Conservation (phyloP, 2,113 vertebrate genomes). For the Cranoglanis bouderius region DNA sequence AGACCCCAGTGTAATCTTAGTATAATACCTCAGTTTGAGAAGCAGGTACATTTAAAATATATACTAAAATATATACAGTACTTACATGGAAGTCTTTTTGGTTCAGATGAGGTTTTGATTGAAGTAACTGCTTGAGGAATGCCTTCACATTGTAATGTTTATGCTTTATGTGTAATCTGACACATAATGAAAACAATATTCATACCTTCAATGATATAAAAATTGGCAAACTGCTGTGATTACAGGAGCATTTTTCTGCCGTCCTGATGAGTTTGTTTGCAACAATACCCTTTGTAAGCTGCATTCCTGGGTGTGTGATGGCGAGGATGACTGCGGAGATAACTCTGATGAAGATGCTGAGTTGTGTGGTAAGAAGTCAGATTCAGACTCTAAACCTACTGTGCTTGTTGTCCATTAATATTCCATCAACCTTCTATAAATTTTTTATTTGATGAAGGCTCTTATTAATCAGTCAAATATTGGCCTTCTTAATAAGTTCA, state of each 20-base stretch:
- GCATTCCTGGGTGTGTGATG: constrained; percentile 93
- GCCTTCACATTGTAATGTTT: not conserved
- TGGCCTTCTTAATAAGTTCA: not conserved
- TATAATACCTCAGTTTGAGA: not conserved
- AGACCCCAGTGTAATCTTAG: not conserved
- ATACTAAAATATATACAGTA: no score
- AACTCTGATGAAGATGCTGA: constrained; percentile 93
- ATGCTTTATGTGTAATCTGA: not conserved
- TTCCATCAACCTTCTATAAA: not conserved
- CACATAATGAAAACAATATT: not conserved
- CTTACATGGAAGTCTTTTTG: not conserved
- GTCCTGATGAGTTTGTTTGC: constrained; percentile 92
- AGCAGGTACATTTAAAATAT: not conserved
- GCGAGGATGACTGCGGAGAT: constrained; percentile 97
- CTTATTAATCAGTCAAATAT: not conserved
- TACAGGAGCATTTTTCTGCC: constrained; percentile 84
- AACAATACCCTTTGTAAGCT: constrained; percentile 98
- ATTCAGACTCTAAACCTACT: not conserved
- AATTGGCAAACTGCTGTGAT: constrained; percentile 43
- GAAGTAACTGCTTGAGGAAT: not conserved
- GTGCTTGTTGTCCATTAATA: not conserved
- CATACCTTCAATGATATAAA: not conserved
- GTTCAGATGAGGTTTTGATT: not conserved
- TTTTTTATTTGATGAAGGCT: not conserved
- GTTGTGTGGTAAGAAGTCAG: constrained; percentile 83